Percentiles rank a stretch among this genome's conserved stretches.
Conservation (phyloP, 2,888 invertebrate genomes). For the Abrostola triplasia region DNA sequence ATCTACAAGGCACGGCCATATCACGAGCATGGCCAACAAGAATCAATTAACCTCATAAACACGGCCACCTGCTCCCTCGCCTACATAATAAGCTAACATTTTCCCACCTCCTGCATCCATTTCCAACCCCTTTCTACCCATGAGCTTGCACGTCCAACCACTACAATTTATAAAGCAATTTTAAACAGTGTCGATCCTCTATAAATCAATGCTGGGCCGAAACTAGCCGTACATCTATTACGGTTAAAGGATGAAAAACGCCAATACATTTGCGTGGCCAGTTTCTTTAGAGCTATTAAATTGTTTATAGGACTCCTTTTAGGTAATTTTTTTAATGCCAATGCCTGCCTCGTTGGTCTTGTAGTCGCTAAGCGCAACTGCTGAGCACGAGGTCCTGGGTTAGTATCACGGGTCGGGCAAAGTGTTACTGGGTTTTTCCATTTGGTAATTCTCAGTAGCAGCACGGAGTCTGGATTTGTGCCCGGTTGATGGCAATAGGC, state of each 20-base stretch:
- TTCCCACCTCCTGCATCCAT: slow-evolving; percentile 35
- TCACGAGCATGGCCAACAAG: background rate
- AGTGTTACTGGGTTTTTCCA: no score
- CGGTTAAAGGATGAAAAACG: slow-evolving; percentile 71
- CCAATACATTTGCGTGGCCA: slow-evolving; percentile 58
- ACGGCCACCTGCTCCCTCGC: slow-evolving; percentile 11
- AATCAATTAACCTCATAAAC: slow-evolving; percentile 17
- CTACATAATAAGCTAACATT: slow-evolving; percentile 10
- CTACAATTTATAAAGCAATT: slow-evolving; percentile 66
- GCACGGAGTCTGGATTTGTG: no score
- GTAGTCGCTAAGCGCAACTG: no score
- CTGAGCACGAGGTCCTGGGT: no score
- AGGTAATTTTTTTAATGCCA: background rate
- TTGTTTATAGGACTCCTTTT: slow-evolving; percentile 11
- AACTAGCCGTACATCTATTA: slow-evolving; percentile 75
- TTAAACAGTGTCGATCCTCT: slow-evolving; percentile 62
- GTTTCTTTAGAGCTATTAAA: slow-evolving; percentile 39
- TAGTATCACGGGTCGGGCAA: no score
- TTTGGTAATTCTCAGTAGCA: no score
- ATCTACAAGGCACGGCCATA: background rate
- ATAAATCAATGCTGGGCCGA: slow-evolving; percentile 74
- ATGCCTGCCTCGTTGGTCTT: no score
- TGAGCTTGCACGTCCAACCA: slow-evolving; percentile 45
- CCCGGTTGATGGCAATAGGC: no score
- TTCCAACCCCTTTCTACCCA: slow-evolving; percentile 26